Evolutionary conservation across 2,113 vertebrate genomes (phyloP).

Genomic region (Rhipidura dahli): DNA sequence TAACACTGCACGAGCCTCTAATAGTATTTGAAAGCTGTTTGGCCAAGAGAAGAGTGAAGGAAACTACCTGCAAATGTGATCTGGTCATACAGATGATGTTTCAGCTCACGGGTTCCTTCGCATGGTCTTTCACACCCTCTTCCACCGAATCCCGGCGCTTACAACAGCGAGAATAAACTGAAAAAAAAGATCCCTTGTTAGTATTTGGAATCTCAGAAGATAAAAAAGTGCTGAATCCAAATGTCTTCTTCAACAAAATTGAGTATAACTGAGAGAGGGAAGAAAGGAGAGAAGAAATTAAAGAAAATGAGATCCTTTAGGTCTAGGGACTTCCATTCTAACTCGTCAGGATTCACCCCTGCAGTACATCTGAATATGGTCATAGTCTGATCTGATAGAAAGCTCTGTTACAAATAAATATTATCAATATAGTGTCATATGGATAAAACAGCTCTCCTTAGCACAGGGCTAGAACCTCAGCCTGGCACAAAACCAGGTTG

Average conservation of each 20-base stretch:
- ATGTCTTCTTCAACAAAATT: not conserved
- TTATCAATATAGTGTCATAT: not conserved
- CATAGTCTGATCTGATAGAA: not conserved
- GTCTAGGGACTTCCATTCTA: not conserved
- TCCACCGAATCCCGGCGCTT: not conserved
- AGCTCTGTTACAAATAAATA: not conserved
- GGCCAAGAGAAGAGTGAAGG: not conserved
- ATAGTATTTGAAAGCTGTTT: not conserved
- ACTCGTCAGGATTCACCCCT: not conserved
- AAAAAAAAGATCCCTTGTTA: not conserved
- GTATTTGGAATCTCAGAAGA: not conserved
- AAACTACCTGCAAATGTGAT: slow-evolving; percentile 1
- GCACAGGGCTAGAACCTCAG: not conserved
- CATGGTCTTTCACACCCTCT: not conserved
- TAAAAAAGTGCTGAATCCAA: not conserved
- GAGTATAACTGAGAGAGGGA: not conserved
- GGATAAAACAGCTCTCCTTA: not conserved
- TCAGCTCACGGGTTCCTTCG: not conserved
- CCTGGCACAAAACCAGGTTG: not conserved
- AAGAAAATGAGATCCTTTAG: not conserved
- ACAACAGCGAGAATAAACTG: not conserved
- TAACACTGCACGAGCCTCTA: not conserved
- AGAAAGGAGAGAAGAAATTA: not conserved
- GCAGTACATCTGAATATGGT: not conserved
- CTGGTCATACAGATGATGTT: slow-evolving; percentile 25